phyloP scores from a whole-genome alignment of 2,797 vertebrate genomes.

The Enteromius paludinosus region DNA sequence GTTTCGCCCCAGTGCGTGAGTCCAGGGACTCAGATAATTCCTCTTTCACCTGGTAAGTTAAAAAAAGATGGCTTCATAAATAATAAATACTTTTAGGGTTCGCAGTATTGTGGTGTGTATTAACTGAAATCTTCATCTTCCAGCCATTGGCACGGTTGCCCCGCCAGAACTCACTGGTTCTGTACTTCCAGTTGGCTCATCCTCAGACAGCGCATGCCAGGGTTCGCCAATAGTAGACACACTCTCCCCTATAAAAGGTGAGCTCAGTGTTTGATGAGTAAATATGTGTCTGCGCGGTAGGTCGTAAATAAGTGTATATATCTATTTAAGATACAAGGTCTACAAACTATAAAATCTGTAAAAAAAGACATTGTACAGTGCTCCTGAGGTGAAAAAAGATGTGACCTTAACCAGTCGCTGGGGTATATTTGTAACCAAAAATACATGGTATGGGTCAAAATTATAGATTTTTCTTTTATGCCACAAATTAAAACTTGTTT shows the following conservation, averaged over 20 bases:
- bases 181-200: conserved; percentile 67
- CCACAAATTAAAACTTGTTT: no score
- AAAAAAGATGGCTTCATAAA: background rate
- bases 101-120: background rate
- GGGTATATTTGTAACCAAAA: no score
- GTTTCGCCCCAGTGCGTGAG: conserved; percentile 64
- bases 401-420: no score
- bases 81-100: background rate
- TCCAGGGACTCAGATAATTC: conserved; percentile 60
- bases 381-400: no score
- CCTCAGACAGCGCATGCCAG: conserved; percentile 70
- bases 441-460: no score
- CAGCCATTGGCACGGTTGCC: conserved; percentile 68
- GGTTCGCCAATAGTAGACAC: conserved; percentile 56
- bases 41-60: conserved; percentile 74
- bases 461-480: no score
- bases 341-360: background rate
- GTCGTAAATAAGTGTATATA: background rate
- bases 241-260: conserved; percentile 65
- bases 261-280: background rate
- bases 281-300: background rate
- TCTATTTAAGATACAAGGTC: background rate
- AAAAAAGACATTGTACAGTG: no score
- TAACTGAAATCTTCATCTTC: conserved; percentile 4
- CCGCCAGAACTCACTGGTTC: conserved; percentile 67